These are phyloP conservation scores for Urosaurus nigricauda DNA, from an alignment of 2,797 vertebrate genomes.

Conservation along the genomic window DNA sequence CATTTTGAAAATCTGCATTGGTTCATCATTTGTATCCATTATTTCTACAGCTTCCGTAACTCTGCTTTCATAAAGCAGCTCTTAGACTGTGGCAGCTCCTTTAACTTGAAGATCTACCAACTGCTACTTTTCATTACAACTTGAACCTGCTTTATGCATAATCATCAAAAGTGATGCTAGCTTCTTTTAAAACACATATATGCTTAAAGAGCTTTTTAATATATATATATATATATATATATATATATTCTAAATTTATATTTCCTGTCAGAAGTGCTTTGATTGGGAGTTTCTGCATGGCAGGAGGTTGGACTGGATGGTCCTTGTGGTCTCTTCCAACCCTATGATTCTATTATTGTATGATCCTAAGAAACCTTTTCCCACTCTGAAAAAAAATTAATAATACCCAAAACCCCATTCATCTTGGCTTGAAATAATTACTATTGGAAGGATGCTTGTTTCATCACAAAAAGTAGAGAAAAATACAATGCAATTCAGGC, in stretches of 20 bases:
- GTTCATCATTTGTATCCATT: neutral
- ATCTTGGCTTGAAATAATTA: neutral
- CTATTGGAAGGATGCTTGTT: neutral
- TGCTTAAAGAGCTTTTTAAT: neutral
- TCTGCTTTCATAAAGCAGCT: neutral
- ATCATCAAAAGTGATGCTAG: slow-evolving; percentile 1
- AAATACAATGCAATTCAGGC: neutral
- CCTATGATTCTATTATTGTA: too few species aligned
- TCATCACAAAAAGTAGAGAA: neutral
- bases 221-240: neutral
- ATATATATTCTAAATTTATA: neutral
- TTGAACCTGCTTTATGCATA: neutral
- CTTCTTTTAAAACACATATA: neutral
- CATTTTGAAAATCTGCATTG: neutral
- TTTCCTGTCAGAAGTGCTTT: too few species aligned
- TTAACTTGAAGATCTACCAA: neutral
- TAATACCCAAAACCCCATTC: too few species aligned
- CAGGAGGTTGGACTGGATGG: too few species aligned
- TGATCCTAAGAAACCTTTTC: neutral
- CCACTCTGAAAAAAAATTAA: too few species aligned
- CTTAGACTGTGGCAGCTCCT: neutral
- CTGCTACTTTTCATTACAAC: slow-evolving; percentile 23
- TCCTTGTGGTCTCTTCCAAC: too few species aligned
- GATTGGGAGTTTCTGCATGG: too few species aligned
- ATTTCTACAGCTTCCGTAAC: neutral